These are phyloP conservation scores for Beaufortia kweichowensis DNA, from an alignment of 2,113 vertebrate genomes.

Conservation along the genomic window DNA sequence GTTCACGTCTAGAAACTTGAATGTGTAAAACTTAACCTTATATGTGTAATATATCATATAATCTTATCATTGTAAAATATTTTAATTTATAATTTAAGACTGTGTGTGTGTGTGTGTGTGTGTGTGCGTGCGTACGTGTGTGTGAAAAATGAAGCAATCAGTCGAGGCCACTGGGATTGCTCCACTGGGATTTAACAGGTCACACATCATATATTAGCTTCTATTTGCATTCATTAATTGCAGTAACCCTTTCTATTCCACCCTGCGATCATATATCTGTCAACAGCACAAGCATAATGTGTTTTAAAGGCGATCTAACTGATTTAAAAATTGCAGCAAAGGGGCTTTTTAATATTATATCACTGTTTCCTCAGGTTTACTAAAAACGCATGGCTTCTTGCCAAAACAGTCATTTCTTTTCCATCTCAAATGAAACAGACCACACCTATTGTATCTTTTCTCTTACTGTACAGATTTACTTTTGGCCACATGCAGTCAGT, in stretches of 20 bases:
- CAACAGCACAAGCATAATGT: background rate
- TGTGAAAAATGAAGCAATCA: constrained; percentile 23
- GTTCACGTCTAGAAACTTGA: background rate
- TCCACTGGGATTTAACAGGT: constrained; percentile 32
- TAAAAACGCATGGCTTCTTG: no score
- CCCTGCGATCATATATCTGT: background rate
- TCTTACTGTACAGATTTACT: background rate
- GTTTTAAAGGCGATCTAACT: background rate
- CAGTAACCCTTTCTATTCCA: constrained; percentile 16
- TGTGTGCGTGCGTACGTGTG: background rate
- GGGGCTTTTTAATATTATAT: background rate
- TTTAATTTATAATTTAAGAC: no score
- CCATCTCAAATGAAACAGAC: no score
- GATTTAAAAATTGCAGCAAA: background rate
- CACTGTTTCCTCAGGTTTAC: no score
- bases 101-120: background rate
- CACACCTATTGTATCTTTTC: no score
- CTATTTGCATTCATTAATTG: constrained; percentile 38
- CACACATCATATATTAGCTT: constrained; percentile 22
- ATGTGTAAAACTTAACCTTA: background rate
- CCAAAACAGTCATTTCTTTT: no score
- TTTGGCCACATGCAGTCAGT: no score
- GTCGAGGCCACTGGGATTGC: constrained; percentile 2
- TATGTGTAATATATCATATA: no score
- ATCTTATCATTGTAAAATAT: no score